Evolutionary conservation across 2,797 vertebrate genomes (phyloP), one percentile per base, ranked within the genome.

Genomic region (Phalloptychus januarius): DNA sequence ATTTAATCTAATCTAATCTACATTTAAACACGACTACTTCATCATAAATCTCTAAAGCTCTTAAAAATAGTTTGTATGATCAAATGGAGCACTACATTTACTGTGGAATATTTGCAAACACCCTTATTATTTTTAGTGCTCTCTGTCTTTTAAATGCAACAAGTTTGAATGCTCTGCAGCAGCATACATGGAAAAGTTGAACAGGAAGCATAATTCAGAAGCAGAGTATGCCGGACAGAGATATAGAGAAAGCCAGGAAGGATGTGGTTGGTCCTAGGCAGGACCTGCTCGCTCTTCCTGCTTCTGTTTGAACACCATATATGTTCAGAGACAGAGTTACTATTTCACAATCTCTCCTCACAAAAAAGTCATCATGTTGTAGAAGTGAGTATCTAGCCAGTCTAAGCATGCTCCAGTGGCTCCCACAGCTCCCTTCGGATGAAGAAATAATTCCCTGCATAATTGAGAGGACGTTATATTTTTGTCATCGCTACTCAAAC

Each of bases 381-480:
- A 86, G 67, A 71, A n/a, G 74, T 46, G 67, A 79, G 69, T 78
- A 77, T 84, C 76, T 87, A 89, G 83, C 45, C 70, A 50, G 42
- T 78, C 85, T 85, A 85, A 83, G 77, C 71, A 72, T 80, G 71
- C 75, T 72, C 75, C 73, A 85, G 81, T 74, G 82, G 71, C 16
- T 89, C 86, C 88, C 83, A 82, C 50, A 86, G 84, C 76, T 87
- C 83, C 75, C 52, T 70, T 77, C 79, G 76, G 80, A 79, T 78
- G 82, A 80, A 85, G 74, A 91, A 92, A 93, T 92, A 92, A 81
- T n/a, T 31, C 40, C 56, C 50, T 84, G 52, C 87, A 91, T 92
- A 85, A 91, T 92, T 93, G 73, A 86, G 79, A 78, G 75, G 71
- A 75, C 11, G 15, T 73, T 92, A 84, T 90, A 91, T 92, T 92